Percentiles rank a stretch among this genome's conserved stretches.
Evolutionary conservation across 2,888 invertebrate genomes (phyloP).

Genomic region (Dermolepida albohirtum): DNA sequence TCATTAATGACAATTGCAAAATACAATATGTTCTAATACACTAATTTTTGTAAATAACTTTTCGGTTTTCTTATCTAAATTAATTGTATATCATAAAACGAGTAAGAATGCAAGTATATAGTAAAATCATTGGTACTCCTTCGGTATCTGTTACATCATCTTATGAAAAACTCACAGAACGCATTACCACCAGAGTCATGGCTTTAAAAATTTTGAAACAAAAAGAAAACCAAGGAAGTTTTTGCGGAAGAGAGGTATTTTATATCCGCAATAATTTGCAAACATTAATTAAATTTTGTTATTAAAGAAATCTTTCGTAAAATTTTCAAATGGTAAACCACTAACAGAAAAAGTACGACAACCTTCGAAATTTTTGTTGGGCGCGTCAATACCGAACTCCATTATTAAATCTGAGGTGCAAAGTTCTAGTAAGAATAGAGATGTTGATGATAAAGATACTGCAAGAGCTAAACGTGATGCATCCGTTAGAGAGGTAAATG

Average conservation of each 20-base stretch:
- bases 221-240: conserved; percentile 15
- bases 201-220: conserved; percentile 42
- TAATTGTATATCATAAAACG: background rate
- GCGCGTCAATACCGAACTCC: conserved; percentile 45
- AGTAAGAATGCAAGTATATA: background rate
- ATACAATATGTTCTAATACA: too few relatives aligned
- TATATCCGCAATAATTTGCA: background rate
- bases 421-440: background rate
- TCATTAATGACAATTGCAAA: too few relatives aligned
- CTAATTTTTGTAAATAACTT: background rate
- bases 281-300: background rate
- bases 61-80: background rate
- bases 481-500: conserved; percentile 42
- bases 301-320: background rate
- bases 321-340: background rate
- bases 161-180: conserved; percentile 21
- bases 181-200: conserved; percentile 48
- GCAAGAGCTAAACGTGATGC: conserved; percentile 40
- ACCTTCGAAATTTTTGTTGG: conserved; percentile 43
- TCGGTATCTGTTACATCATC: conserved; percentile 3
- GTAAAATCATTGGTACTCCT: background rate
- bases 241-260: conserved; percentile 15
- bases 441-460: conserved; percentile 17
- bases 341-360: conserved; percentile 2
- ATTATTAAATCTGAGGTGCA: conserved; percentile 25